A percentile compares a stretch with the other conserved stretches of the same genome.
Conservation (phyloP, 2,113 vertebrate genomes). For the Cyanoderma ruficeps region DNA sequence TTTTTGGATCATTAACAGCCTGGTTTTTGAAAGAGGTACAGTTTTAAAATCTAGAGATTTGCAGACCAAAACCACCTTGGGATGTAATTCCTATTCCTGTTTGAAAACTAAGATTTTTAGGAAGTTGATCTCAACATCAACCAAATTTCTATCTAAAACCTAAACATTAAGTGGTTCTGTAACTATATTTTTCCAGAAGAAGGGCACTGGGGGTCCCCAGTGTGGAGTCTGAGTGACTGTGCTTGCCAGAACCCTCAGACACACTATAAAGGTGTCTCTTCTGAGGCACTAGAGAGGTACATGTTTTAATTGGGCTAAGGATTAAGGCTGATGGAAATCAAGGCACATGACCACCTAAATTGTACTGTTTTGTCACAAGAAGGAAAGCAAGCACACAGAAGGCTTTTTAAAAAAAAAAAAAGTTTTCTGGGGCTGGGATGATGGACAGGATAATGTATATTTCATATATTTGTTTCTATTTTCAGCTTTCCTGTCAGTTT, state of each 20-base stretch:
- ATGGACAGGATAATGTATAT: not conserved
- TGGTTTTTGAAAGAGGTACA: slow-evolving; percentile 97
- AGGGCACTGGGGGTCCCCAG: not conserved
- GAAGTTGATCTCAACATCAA: not conserved
- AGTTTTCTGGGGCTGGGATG: not conserved
- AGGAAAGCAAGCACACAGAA: not conserved
- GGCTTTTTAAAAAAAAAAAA: not conserved
- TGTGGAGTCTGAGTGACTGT: not conserved
- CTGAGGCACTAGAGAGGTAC: not conserved
- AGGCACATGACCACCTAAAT: not conserved
- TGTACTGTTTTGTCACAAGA: not conserved
- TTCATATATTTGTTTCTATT: not conserved
- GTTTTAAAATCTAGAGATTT: not conserved
- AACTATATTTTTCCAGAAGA: not conserved
- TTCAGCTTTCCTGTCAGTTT: slow-evolving; percentile 83
- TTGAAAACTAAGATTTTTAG: not conserved
- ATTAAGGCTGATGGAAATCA: not conserved
- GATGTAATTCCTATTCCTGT: not conserved
- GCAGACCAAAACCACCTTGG: not conserved
- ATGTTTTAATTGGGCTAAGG: not conserved
- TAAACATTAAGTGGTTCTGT: not conserved
- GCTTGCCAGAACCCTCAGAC: not conserved
- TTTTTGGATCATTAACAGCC: slow-evolving; percentile 90
- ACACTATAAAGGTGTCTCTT: not conserved
- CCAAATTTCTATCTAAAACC: not conserved